These are phyloP conservation scores for Cryptotis parvus DNA, from an alignment of 2,113 vertebrate species.

Conservation along the genomic window DNA sequence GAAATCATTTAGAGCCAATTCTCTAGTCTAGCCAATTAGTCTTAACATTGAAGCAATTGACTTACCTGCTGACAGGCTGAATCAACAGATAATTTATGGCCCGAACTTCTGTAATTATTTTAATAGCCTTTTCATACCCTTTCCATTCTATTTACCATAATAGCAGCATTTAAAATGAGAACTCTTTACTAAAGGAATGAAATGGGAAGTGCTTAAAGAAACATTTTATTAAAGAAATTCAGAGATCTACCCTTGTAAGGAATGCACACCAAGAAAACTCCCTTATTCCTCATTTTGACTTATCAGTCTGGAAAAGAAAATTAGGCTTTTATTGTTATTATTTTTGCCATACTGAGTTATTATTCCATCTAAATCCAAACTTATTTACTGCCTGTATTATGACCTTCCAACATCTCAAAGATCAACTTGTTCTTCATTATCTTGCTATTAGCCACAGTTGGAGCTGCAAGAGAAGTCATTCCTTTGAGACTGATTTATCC, in stretches of 20 bases:
- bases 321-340: constrained; percentile 2
- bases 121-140: constrained; percentile 81
- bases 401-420: not conserved
- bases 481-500: not conserved
- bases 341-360: constrained; percentile 38
- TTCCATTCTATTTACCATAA: constrained; percentile 76
- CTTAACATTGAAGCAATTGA: constrained; percentile 78
- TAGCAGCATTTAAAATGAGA: constrained; percentile 67
- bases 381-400: constrained; percentile 66
- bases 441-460: not conserved
- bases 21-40: constrained; percentile 60
- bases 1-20: constrained; percentile 73
- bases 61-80: constrained; percentile 79
- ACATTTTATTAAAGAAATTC: constrained; percentile 70
- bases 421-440: not conserved
- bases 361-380: constrained; percentile 77
- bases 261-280: constrained; percentile 36
- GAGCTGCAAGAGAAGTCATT: not conserved
- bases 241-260: constrained; percentile 40
- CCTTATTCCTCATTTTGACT: constrained; percentile 29
- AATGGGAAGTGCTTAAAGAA: constrained; percentile 66
- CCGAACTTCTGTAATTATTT: constrained; percentile 78
- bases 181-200: constrained; percentile 28
- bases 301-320: constrained; percentile 69
- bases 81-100: constrained; percentile 82